Percentiles rank a stretch among this genome's conserved stretches.
phyloP scores from a whole-genome alignment of 2,888 invertebrate species.

The Hirtodrosophila histrioides region DNA sequence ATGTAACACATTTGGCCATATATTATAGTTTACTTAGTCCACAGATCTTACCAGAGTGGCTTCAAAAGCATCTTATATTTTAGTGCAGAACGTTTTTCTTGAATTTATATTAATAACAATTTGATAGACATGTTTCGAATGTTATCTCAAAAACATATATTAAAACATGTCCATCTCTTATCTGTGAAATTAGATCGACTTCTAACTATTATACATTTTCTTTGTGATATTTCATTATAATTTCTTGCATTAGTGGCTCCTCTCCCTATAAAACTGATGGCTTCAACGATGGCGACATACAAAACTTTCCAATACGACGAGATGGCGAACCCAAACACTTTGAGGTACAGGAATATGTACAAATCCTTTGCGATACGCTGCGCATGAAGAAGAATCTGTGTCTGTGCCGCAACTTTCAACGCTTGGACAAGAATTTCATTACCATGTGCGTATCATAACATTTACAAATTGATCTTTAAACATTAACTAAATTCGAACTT shows the following conservation, averaged over 20 bases:
- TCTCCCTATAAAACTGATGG: slow-evolving; percentile 87
- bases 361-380: slow-evolving; percentile 93
- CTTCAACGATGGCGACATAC: slow-evolving; percentile 85
- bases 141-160: too few species aligned
- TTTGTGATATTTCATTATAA: neutral
- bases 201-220: too few species aligned
- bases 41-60: too few species aligned
- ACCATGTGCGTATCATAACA: slow-evolving; percentile 86
- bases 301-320: slow-evolving; percentile 86
- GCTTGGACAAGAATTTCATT: slow-evolving; percentile 91
- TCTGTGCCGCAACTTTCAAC: slow-evolving; percentile 95
- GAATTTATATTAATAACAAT: too few species aligned
- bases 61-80: too few species aligned
- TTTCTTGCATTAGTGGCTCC: slow-evolving; percentile 81
- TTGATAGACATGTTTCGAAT: too few species aligned
- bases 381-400: slow-evolving; percentile 97
- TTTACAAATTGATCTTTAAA: neutral
- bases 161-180: too few species aligned
- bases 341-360: slow-evolving; percentile 89
- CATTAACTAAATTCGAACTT: neutral
- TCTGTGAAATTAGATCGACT: too few species aligned
- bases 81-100: too few species aligned
- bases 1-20: too few species aligned
- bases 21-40: too few species aligned
- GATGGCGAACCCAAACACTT: slow-evolving; percentile 84